phyloP scores from a whole-genome alignment of 2,797 vertebrate genomes.

The Pseudochirops cupreus region DNA sequence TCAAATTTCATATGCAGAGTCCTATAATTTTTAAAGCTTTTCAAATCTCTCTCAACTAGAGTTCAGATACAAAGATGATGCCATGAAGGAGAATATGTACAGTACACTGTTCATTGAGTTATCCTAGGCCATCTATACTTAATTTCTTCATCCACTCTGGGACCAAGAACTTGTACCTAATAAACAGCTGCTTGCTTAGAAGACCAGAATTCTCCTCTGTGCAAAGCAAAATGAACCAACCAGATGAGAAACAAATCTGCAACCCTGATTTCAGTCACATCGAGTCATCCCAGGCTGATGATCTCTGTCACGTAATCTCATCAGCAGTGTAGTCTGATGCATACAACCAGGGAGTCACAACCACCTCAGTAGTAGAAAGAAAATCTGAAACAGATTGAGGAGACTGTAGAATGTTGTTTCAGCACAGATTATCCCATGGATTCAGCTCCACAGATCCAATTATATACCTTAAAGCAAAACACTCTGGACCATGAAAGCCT shows the following conservation, averaged over 20 bases:
- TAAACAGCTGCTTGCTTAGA: neutral
- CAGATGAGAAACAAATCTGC: slow-evolving; percentile 3
- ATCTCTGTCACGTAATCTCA: neutral
- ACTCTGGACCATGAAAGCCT: neutral
- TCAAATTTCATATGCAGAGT: neutral
- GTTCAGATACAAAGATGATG: slow-evolving; percentile 25
- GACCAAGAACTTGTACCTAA: neutral
- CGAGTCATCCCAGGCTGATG: neutral
- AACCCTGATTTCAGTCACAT: neutral
- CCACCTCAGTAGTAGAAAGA: neutral
- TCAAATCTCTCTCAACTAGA: neutral
- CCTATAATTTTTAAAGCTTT: neutral
- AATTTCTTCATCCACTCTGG: neutral
- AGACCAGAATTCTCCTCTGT: neutral
- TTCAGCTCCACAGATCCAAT: neutral
- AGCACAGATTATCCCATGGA: neutral
- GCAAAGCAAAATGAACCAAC: neutral
- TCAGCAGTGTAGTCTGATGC: neutral
- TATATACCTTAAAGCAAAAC: neutral
- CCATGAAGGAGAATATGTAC: neutral
- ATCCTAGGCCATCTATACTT: neutral
- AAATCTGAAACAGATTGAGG: neutral
- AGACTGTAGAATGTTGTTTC: neutral
- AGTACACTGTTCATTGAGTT: neutral
- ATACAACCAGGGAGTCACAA: neutral